These are phyloP conservation scores for Neoitamus cyanurus DNA, from an alignment of 2,888 invertebrate species.

Conservation along the genomic window DNA sequence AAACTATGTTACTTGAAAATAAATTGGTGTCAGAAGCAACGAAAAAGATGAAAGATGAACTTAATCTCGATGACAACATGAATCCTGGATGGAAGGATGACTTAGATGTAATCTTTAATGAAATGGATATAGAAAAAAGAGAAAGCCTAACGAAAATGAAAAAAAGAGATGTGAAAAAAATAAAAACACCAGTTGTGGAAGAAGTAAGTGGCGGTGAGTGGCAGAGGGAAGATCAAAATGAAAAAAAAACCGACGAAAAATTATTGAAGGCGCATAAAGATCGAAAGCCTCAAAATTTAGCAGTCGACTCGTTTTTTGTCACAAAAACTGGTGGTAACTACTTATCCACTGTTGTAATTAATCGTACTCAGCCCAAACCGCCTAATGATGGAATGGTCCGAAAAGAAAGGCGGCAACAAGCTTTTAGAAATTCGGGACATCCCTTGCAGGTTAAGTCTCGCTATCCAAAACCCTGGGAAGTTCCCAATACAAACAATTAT, in stretches of 20 bases:
- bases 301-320: slow-evolving; percentile 63
- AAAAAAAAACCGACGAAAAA: not conserved
- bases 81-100: slow-evolving; percentile 58
- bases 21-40: slow-evolving; percentile 58
- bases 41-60: slow-evolving; percentile 54
- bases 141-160: slow-evolving; percentile 54
- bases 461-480: no score
- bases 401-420: slow-evolving; percentile 46
- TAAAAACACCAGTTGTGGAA: no score
- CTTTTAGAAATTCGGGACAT: not conserved
- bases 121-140: not conserved
- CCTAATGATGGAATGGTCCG: slow-evolving; percentile 51
- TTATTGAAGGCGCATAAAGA: not conserved
- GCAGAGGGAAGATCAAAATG: slow-evolving; percentile 59
- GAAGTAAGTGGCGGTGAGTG: no score
- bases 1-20: slow-evolving; percentile 60
- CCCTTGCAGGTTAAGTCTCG: slow-evolving; percentile 51
- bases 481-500: no score
- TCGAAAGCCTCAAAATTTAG: not conserved
- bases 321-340: slow-evolving; percentile 63
- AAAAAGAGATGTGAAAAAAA: slow-evolving; percentile 58
- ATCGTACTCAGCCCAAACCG: slow-evolving; percentile 49
- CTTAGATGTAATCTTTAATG: no score
- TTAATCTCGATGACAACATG: slow-evolving; percentile 55
- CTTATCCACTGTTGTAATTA: slow-evolving; percentile 59